These are phyloP conservation scores for Rhombomys opimus DNA, from an alignment of 2,113 vertebrate genomes.

Conservation along the genomic window DNA sequence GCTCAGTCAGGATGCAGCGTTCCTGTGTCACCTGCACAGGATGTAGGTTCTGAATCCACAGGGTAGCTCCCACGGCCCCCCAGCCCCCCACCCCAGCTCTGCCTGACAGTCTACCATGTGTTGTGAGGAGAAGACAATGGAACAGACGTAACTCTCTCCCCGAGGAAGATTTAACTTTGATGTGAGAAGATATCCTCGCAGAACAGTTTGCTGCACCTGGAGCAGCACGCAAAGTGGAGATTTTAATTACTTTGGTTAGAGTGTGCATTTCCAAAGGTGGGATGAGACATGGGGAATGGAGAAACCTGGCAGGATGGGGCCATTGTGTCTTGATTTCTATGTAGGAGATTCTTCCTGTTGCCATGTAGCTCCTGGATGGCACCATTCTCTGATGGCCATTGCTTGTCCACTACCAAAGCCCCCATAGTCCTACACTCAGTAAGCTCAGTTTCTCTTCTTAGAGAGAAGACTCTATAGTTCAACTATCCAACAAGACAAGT, in stretches of 20 bases:
- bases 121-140: background rate
- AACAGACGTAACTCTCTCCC: background rate
- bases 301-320: background rate
- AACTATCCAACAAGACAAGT: background rate
- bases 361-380: background rate
- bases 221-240: background rate
- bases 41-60: background rate
- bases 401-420: background rate
- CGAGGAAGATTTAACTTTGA: background rate
- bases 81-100: background rate
- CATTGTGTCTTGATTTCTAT: background rate
- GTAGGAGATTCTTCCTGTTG: background rate
- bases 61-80: background rate
- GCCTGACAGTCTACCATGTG: background rate
- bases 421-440: background rate
- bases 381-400: background rate
- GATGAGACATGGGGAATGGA: background rate
- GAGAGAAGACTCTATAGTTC: background rate
- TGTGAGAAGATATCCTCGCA: background rate
- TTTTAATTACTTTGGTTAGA: conserved; percentile 39
- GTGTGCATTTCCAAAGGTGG: background rate
- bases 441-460: background rate
- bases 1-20: background rate
- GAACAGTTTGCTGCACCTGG: background rate
- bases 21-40: background rate